These are phyloP conservation scores for Bombus haemorrhoidalis DNA, from an alignment of 1,140 invertebrate genomes.

Conservation along the genomic window DNA sequence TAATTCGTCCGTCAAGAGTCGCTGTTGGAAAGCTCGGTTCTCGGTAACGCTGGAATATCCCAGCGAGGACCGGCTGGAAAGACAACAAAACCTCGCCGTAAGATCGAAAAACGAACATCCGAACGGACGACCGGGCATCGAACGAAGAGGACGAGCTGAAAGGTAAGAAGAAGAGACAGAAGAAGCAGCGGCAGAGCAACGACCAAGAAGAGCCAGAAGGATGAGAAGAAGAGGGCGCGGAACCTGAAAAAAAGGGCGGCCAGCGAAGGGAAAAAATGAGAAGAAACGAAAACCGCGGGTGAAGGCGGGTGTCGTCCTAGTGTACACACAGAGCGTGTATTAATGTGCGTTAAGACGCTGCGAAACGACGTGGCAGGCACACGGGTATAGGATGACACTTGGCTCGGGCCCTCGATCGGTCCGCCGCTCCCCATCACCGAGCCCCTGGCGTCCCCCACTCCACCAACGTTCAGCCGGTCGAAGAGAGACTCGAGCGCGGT, in stretches of 20 bases:
- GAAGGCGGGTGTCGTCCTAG: slow-evolving; percentile 58
- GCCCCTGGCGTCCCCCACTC: neutral
- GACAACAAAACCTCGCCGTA: slow-evolving; percentile 5
- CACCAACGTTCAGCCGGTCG: slow-evolving; percentile 4
- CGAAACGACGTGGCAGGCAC: slow-evolving; percentile 73
- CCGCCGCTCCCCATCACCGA: slow-evolving; percentile 34
- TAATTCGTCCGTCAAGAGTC: slow-evolving; percentile 13
- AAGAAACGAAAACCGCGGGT: slow-evolving; percentile 60
- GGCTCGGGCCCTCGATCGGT: slow-evolving; percentile 61
- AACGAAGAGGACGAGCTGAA: slow-evolving; percentile 36
- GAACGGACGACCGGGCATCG: neutral
- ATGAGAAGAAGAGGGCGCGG: neutral
- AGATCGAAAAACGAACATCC: slow-evolving; percentile 26
- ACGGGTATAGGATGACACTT: slow-evolving; percentile 81
- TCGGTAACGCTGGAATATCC: neutral
- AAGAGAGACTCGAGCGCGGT: slow-evolving; percentile 19
- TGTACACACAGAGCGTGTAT: slow-evolving; percentile 69
- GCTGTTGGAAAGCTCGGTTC: neutral
- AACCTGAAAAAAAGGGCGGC: neutral
- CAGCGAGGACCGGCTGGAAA: neutral
- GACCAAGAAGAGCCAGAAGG: neutral
- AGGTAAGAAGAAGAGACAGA: neutral
- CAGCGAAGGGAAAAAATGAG: slow-evolving; percentile 28
- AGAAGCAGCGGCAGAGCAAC: neutral
- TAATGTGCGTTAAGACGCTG: slow-evolving; percentile 73